Percentiles rank a stretch among this genome's conserved stretches.
These are phyloP conservation scores for Hirtodrosophila trivittata DNA, from an alignment of 2,888 invertebrate genomes.

Conservation along the genomic window DNA sequence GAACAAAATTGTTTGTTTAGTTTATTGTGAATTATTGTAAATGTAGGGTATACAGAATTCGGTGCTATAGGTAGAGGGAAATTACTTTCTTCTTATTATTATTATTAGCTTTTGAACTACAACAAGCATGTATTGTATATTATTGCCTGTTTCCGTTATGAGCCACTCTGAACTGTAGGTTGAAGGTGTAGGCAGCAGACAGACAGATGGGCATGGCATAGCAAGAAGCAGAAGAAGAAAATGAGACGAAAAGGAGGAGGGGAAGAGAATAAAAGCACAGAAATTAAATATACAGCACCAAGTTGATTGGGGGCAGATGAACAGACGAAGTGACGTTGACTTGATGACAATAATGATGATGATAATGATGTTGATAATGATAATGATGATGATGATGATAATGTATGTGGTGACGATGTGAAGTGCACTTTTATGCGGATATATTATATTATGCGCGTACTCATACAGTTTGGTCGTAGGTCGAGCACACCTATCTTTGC, in stretches of 20 bases:
- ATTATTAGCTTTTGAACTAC: slow-evolving; percentile 40
- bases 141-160: slow-evolving; percentile 55
- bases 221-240: too few relatives aligned
- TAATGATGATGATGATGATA: slow-evolving; percentile 18
- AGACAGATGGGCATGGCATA: background rate
- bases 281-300: slow-evolving; percentile 49
- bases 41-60: too few relatives aligned
- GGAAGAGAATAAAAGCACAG: slow-evolving; percentile 24
- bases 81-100: background rate
- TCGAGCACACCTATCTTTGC: slow-evolving; percentile 45
- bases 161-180: slow-evolving; percentile 34
- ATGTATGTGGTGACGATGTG: slow-evolving; percentile 11
- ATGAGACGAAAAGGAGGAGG: too few relatives aligned
- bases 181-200: slow-evolving; percentile 35
- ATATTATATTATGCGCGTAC: slow-evolving; percentile 21
- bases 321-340: background rate
- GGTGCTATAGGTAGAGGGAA: background rate
- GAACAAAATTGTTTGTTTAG: too few relatives aligned
- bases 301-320: slow-evolving; percentile 49
- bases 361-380: slow-evolving; percentile 20
- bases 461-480: slow-evolving; percentile 48
- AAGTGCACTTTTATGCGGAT: slow-evolving; percentile 31
- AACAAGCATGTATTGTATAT: slow-evolving; percentile 23
- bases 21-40: too few relatives aligned
- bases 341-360: slow-evolving; percentile 5